Conservation (phyloP, 2,797 vertebrate genomes). For the Pipistrellus pygmaeus region DNA sequence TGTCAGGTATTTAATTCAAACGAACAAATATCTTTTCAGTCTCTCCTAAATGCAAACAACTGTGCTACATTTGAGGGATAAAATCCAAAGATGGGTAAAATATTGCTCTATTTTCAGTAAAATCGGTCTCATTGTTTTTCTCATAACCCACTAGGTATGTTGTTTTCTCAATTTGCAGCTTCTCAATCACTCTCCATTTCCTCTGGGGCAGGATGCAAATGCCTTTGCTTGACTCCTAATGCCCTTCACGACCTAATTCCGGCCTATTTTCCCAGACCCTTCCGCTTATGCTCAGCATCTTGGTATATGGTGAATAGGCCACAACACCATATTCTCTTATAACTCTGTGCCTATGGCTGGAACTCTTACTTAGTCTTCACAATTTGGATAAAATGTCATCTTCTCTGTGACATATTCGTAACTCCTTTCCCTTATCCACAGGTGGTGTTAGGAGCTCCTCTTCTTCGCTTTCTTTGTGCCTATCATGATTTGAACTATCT, state of each 20-base stretch:
- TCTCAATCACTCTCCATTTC: neutral
- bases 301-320: neutral
- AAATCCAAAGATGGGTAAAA: neutral
- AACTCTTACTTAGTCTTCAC: neutral
- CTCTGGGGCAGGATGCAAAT: neutral
- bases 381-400: neutral
- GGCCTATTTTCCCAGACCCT: neutral
- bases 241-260: neutral
- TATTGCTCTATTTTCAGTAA: constrained; percentile 5
- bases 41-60: neutral
- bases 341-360: neutral
- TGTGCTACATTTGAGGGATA: neutral
- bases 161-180: neutral
- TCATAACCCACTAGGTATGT: neutral
- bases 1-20: constrained; percentile 4
- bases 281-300: neutral
- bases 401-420: neutral
- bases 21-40: constrained; percentile 18
- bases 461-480: neutral
- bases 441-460: neutral
- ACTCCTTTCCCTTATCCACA: neutral
- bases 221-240: neutral
- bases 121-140: constrained; percentile 12
- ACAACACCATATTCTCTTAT: neutral
- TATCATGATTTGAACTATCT: neutral